A percentile compares a stretch with the other conserved stretches of the same genome.
phyloP scores from a whole-genome alignment of 2,888 invertebrate genomes.

The Erynnis tages region DNA sequence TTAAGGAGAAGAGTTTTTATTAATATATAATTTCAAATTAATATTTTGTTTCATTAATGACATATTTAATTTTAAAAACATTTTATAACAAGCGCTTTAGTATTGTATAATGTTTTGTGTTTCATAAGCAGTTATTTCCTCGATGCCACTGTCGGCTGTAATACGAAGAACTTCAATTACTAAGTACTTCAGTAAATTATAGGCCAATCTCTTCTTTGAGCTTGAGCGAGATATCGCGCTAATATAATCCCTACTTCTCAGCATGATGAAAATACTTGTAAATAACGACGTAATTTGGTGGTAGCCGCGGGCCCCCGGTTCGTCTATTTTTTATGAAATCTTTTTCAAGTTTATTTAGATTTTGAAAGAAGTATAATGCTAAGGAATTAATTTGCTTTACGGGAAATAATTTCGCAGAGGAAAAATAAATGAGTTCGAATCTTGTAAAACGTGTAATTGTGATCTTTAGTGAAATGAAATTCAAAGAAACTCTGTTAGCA shows the following conservation, averaged over 20 bases:
- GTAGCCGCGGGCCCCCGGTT: constrained; percentile 65
- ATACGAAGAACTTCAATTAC: too few species aligned
- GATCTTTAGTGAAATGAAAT: constrained; percentile 66
- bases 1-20: constrained; percentile 37
- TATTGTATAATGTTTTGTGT: too few species aligned
- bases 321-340: constrained; percentile 73
- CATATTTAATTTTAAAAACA: too few species aligned
- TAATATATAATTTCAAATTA: not conserved
- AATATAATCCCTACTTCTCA: constrained; percentile 37
- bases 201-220: not conserved
- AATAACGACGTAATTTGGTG: constrained; percentile 76
- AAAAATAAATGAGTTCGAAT: constrained; percentile 72
- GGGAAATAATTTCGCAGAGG: constrained; percentile 63
- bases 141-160: too few species aligned
- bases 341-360: constrained; percentile 74
- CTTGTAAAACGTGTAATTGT: constrained; percentile 69
- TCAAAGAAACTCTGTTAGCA: constrained; percentile 50
- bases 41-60: not conserved
- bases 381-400: constrained; percentile 75
- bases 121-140: too few species aligned
- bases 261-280: constrained; percentile 61
- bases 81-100: too few species aligned
- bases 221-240: constrained; percentile 16
- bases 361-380: constrained; percentile 75
- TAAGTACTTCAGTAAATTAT: not conserved